These are phyloP conservation scores for Plectropomus leopardus DNA, from an alignment of 2,113 vertebrate genomes.

Conservation along the genomic window DNA sequence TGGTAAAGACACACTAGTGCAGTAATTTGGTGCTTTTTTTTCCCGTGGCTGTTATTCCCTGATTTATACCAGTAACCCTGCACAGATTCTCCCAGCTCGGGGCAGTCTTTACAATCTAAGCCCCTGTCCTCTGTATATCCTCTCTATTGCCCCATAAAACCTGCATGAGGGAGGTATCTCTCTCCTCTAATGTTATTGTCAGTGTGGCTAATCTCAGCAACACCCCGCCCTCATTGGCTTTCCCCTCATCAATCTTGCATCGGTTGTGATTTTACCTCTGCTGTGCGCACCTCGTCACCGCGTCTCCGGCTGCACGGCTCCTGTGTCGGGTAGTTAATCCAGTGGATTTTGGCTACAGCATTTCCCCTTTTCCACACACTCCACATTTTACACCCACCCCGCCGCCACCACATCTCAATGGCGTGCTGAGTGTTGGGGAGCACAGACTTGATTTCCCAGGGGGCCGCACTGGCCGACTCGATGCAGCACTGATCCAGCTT, in stretches of 20 bases:
- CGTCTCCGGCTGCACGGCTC: constrained; percentile 28
- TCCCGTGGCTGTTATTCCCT: constrained; percentile 10
- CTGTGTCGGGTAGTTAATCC: constrained; percentile 58
- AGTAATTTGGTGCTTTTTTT: background rate
- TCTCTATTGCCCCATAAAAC: constrained; percentile 61
- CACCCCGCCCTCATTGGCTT: constrained; percentile 22
- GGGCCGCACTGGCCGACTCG: constrained; percentile 57
- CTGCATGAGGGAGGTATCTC: constrained; percentile 42
- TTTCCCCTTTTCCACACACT: constrained; percentile 15
- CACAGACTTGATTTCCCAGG: constrained; percentile 79
- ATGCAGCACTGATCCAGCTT: constrained; percentile 52
- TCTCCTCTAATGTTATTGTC: constrained; percentile 55
- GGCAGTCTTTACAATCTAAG: constrained; percentile 34
- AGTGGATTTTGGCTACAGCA: constrained; percentile 44
- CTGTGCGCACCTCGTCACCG: background rate
- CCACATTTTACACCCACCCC: background rate
- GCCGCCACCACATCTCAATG: constrained; percentile 27
- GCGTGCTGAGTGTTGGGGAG: constrained; percentile 55
- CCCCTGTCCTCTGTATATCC: constrained; percentile 48
- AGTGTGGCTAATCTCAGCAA: constrained; percentile 61
- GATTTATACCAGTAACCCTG: constrained; percentile 6
- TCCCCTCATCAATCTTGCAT: constrained; percentile 51
- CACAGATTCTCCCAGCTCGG: constrained; percentile 2
- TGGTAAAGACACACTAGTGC: background rate
- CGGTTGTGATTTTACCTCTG: constrained; percentile 40